phyloP scores from a whole-genome alignment of 2,113 vertebrate species.

The Gymnorhina tibicen region DNA sequence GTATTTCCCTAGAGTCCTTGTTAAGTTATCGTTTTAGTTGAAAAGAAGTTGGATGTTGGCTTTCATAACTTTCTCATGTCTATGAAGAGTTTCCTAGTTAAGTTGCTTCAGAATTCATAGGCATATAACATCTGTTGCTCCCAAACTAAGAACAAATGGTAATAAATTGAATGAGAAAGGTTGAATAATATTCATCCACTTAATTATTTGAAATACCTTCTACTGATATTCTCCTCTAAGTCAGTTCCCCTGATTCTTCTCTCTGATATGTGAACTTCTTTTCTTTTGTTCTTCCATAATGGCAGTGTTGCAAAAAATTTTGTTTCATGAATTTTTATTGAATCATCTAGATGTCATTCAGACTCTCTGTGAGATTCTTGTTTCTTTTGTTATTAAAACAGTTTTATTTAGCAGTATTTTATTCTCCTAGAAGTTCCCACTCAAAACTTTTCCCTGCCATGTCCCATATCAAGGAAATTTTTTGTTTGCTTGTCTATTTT shows the following conservation, averaged over 20 bases:
- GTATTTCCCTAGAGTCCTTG: not conserved
- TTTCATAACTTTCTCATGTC: not conserved
- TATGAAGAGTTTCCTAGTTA: not conserved
- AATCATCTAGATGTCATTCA: not conserved
- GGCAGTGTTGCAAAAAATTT: not conserved
- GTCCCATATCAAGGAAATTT: not conserved
- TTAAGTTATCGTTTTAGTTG: not conserved
- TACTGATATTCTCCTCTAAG: accelerated
- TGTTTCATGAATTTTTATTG: not conserved
- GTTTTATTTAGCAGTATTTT: not conserved
- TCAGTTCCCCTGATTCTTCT: not conserved
- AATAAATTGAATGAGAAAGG: not conserved
- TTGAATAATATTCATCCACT: not conserved
- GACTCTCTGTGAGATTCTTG: not conserved
- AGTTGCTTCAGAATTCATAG: not conserved
- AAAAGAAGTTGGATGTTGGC: not conserved
- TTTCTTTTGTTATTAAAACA: not conserved
- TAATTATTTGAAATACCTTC: not conserved
- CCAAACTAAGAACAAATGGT: not conserved
- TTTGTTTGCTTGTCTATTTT: not conserved
- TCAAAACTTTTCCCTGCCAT: not conserved
- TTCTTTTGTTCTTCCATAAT: not conserved
- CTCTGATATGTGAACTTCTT: not conserved
- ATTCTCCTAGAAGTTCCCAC: not conserved
- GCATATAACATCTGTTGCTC: not conserved